Base-by-base conservation (phyloP, 2,797 vertebrate species). In the Botia kubotai region DNA sequence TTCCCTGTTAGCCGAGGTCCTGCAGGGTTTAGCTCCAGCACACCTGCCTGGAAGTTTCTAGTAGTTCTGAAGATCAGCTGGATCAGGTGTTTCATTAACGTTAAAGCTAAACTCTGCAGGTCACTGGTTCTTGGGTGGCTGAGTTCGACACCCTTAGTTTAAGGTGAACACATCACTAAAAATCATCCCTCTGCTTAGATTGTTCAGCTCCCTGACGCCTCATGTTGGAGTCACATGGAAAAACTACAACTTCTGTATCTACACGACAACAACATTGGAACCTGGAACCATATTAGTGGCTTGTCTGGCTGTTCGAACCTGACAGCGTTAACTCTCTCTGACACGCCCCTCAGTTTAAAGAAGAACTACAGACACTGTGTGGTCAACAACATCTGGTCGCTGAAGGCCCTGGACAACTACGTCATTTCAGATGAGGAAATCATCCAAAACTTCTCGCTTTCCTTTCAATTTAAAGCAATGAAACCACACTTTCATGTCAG, bases 341-440 rank as follows among this genome's bases (percentile, higher is more conserved):
- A 92, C 82, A 94, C 90, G 13, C 92, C 92, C 4, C 85, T 93
- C 53, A 93, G 93, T 81, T 88, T 94, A 63, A 91, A 89, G 81
- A 89, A 80, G 75, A 90, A 88, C 74, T 92, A 93, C 82, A 86
- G 94, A 68, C 91, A 90, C 75, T 81, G 86, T 70, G 82, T 92
- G 33, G 89, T 94, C 70, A 92, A 92, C 48, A 89, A 84, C 65
- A 84, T 93, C 81, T 89, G 87, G 90, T 85, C 91, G 75, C 90
- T 94, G 21, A 93, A 91, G 85, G 89, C 92, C 0, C 16, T 91
- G 77, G 92, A 92, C 82, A 81, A 89, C 66, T 86, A 86, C 75
- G 86, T 93, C 14, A 88, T 94, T 87, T 93, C 94, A 72, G 94
- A 93, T 83, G 91, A 94, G 76, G 93, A 93, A 85, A 87, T 93